Conservation (phyloP, 2,113 vertebrate genomes). For the Bos indicus region DNA sequence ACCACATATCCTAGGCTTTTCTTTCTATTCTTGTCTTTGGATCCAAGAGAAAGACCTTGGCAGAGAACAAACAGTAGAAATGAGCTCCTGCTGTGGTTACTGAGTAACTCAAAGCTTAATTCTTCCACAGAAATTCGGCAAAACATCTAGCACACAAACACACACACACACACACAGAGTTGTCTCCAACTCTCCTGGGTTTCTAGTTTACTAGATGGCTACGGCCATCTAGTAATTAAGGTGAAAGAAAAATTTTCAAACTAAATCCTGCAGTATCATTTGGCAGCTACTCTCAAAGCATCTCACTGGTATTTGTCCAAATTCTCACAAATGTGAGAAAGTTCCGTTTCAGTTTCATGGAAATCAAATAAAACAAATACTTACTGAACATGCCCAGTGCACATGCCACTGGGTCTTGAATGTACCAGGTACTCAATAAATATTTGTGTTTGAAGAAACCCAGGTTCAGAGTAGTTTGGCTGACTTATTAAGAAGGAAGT, state of each 20-base stretch:
- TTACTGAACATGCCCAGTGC: slow-evolving; percentile 42
- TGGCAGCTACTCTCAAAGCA: neutral
- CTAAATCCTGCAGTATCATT: neutral
- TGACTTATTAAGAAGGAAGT: neutral
- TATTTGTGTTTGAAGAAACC: slow-evolving; percentile 52
- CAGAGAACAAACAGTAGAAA: neutral
- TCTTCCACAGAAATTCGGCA: neutral
- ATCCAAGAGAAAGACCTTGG: neutral
- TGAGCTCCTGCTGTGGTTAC: neutral
- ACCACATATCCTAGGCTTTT: neutral
- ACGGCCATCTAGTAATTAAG: neutral
- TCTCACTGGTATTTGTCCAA: neutral
- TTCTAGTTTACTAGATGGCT: neutral
- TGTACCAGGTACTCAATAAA: slow-evolving; percentile 35
- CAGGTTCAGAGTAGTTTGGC: neutral
- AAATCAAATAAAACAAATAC: slow-evolving; percentile 64
- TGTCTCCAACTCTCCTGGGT: neutral
- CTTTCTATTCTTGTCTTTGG: neutral
- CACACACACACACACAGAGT: neutral
- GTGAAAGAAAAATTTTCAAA: neutral
- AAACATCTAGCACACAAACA: neutral
- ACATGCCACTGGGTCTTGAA: neutral
- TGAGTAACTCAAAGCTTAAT: neutral
- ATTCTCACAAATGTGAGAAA: slow-evolving; percentile 23
- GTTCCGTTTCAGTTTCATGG: slow-evolving; percentile 45